These are phyloP conservation scores for Vulpes lagopus DNA, from an alignment of 2,113 vertebrate genomes.

Conservation along the genomic window DNA sequence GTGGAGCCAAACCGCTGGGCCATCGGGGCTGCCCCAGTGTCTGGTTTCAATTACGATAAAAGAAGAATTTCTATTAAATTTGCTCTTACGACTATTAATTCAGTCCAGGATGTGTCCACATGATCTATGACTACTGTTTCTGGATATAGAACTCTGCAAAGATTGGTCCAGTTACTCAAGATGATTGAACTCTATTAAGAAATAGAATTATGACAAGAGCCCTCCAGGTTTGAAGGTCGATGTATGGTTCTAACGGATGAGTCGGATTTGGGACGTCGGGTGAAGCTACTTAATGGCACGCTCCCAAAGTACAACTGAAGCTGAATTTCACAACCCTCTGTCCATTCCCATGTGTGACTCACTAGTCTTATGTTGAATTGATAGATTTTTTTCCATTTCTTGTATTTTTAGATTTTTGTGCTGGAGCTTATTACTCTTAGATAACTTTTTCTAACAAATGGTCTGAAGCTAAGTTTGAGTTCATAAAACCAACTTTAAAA, in stretches of 20 bases:
- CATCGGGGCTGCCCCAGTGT: background rate
- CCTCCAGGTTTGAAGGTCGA: background rate
- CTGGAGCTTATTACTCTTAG: background rate
- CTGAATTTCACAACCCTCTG: background rate
- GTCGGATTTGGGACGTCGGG: background rate
- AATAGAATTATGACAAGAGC: background rate
- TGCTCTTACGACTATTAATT: conserved; percentile 36
- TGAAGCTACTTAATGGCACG: background rate
- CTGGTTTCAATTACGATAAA: conserved; percentile 42
- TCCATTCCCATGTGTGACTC: background rate
- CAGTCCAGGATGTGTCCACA: background rate
- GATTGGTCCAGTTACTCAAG: background rate
- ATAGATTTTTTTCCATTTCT: conserved; percentile 34
- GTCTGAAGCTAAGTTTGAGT: conserved; percentile 48
- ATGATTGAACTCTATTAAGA: background rate
- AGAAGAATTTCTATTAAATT: conserved; percentile 11
- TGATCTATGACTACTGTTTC: conserved; percentile 36
- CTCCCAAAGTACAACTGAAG: background rate
- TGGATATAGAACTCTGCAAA: conserved; percentile 20
- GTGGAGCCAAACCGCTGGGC: too few species aligned
- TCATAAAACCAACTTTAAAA: conserved; percentile 29
- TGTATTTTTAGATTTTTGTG: conserved; percentile 57
- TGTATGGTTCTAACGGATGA: background rate
- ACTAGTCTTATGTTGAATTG: background rate
- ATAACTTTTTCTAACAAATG: conserved; percentile 50